A percentile compares a stretch with the other conserved stretches of the same genome.
These are phyloP conservation scores for Oscheius sp. DNA, from an alignment of 2,888 invertebrate genomes.

Conservation along the genomic window DNA sequence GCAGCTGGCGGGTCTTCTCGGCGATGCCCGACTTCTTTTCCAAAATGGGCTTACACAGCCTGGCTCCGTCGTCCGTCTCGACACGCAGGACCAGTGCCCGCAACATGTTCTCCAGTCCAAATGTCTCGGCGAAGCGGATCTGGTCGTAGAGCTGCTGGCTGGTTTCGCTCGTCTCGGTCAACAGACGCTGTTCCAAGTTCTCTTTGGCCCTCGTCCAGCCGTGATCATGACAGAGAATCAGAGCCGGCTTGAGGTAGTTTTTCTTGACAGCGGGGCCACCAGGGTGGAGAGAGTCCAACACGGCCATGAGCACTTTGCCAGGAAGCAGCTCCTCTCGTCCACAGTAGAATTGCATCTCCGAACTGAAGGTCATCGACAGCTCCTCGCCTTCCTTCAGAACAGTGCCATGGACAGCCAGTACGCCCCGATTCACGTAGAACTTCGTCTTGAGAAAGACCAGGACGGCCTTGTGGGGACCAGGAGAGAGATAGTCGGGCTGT, in stretches of 20 bases:
- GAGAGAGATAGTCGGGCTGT: slow-evolving; percentile 11
- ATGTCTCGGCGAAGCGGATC: not conserved
- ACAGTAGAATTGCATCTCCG: slow-evolving; percentile 10
- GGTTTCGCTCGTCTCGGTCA: not conserved
- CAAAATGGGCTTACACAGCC: not conserved
- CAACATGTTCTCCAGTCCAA: slow-evolving; percentile 2
- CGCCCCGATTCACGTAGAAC: slow-evolving; percentile 59
- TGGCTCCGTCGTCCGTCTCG: not conserved
- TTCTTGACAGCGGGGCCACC: slow-evolving; percentile 45
- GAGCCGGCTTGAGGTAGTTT: slow-evolving; percentile 54
- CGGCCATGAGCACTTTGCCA: slow-evolving; percentile 41
- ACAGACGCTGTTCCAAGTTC: slow-evolving; percentile 45
- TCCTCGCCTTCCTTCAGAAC: not conserved
- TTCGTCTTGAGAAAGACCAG: slow-evolving; percentile 50
- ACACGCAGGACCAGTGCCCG: not conserved
- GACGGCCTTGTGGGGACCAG: slow-evolving; percentile 25
- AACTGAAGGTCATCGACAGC: not conserved
- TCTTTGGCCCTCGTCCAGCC: slow-evolving; percentile 54
- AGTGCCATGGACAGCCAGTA: slow-evolving; percentile 50
- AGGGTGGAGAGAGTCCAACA: slow-evolving; percentile 54
- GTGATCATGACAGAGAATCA: slow-evolving; percentile 58
- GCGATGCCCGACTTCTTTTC: not conserved
- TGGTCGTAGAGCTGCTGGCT: slow-evolving; percentile 4
- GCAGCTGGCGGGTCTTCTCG: not conserved
- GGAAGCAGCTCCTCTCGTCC: not conserved